Evolutionary conservation across 2,113 vertebrate genomes (phyloP).

Genomic region (Gymnorhina tibicen): DNA sequence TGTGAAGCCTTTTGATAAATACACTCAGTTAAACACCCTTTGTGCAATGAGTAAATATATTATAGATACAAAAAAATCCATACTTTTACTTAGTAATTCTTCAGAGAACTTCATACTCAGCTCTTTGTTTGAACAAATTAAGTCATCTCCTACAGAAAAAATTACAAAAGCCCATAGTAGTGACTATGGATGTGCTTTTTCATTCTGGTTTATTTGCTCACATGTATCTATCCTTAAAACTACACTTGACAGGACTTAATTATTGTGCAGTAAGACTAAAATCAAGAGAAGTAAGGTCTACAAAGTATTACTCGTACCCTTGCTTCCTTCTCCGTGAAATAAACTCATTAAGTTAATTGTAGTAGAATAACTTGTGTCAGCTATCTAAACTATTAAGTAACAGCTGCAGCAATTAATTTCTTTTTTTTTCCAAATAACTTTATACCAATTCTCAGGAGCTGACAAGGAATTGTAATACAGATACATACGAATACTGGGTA

Average conservation of each 20-base stretch:
- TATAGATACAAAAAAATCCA: not conserved
- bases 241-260: not conserved
- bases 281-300: not conserved
- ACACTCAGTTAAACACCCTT: not conserved
- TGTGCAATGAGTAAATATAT: not conserved
- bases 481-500: not conserved
- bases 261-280: not conserved
- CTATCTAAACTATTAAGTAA: not conserved
- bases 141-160: not conserved
- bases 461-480: not conserved
- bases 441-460: not conserved
- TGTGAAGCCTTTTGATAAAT: not conserved
- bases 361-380: not conserved
- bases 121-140: not conserved
- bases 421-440: not conserved
- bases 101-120: not conserved
- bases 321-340: not conserved
- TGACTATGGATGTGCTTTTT: not conserved
- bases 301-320: not conserved
- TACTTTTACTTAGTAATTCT: not conserved
- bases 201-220: not conserved
- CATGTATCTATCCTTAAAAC: not conserved
- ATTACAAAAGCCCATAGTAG: not conserved
- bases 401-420: fast-evolving
- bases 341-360: not conserved